Evolutionary conservation across 2,797 vertebrate species (phyloP).

Genomic region (Hylomyscus alleni): DNA sequence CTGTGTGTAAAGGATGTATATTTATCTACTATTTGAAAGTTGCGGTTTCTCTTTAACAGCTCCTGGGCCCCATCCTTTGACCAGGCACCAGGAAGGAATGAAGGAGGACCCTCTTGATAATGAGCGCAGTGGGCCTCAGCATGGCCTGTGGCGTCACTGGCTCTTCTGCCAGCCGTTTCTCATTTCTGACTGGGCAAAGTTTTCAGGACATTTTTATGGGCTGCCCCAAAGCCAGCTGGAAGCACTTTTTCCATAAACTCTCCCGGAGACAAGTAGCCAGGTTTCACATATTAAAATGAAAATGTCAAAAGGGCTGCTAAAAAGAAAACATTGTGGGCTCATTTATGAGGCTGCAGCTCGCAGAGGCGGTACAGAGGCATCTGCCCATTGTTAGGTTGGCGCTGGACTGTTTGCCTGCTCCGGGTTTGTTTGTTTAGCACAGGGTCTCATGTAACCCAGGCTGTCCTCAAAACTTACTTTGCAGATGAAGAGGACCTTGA

Average conservation of each 20-base stretch:
- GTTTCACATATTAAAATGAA: conserved; percentile 78
- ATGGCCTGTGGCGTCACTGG: conserved; percentile 15
- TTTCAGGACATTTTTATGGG: conserved; percentile 79
- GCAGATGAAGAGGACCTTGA: background rate
- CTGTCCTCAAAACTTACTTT: background rate
- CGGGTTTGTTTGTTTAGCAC: background rate
- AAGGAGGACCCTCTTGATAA: conserved; percentile 58
- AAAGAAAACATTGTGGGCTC: background rate
- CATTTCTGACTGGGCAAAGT: conserved; percentile 63
- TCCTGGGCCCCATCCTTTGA: conserved; percentile 76
- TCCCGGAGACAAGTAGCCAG: conserved; percentile 81
- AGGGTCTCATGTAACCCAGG: background rate
- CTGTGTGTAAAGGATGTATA: conserved; percentile 66
- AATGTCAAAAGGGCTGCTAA: conserved; percentile 68
- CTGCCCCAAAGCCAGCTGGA: conserved; percentile 76
- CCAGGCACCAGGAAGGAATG: conserved; percentile 71
- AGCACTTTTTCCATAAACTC: conserved; percentile 81
- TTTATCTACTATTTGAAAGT: conserved; percentile 76
- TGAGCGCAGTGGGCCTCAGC: conserved; percentile 49
- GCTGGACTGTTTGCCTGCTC: background rate
- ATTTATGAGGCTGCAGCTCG: conserved; percentile 31
- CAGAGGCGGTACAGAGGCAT: background rate
- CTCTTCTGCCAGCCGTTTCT: conserved; percentile 45
- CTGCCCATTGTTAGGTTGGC: background rate
- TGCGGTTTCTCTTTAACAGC: conserved; percentile 78